phyloP scores from a whole-genome alignment of 2,113 vertebrate species.

The Excalfactoria chinensis region DNA sequence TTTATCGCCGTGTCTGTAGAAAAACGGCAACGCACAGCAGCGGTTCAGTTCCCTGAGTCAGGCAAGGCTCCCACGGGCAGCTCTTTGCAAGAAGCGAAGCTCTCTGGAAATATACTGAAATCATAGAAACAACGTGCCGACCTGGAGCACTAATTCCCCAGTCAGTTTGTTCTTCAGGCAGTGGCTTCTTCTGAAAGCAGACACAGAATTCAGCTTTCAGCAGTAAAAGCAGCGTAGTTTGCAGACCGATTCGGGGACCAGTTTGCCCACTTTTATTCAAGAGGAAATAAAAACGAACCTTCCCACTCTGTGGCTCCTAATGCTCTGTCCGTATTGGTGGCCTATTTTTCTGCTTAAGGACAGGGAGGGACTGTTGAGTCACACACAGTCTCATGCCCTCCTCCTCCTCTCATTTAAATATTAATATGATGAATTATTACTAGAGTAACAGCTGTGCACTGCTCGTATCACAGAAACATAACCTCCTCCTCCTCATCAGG shows the following conservation, averaged over 20 bases:
- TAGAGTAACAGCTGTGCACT: constrained; percentile 73
- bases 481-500: constrained; percentile 59
- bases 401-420: constrained; percentile 75
- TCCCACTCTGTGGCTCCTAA: constrained; percentile 17
- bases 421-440: constrained; percentile 74
- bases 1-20: neutral
- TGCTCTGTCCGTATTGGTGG: constrained; percentile 38
- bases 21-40: neutral
- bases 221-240: neutral
- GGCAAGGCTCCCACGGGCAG: neutral
- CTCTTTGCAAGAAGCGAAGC: neutral
- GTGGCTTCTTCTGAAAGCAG: neutral
- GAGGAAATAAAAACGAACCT: constrained; percentile 34
- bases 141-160: neutral
- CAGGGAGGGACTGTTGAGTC: constrained; percentile 52
- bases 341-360: constrained; percentile 53
- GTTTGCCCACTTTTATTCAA: constrained; percentile 38
- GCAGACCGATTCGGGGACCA: neutral
- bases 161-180: neutral
- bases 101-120: neutral
- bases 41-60: neutral
- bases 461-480: constrained; percentile 68
- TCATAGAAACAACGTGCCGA: neutral
- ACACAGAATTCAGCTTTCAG: neutral
- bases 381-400: neutral